phyloP scores from a whole-genome alignment of 2,113 vertebrate genomes.

The Eleginops maclovinus region DNA sequence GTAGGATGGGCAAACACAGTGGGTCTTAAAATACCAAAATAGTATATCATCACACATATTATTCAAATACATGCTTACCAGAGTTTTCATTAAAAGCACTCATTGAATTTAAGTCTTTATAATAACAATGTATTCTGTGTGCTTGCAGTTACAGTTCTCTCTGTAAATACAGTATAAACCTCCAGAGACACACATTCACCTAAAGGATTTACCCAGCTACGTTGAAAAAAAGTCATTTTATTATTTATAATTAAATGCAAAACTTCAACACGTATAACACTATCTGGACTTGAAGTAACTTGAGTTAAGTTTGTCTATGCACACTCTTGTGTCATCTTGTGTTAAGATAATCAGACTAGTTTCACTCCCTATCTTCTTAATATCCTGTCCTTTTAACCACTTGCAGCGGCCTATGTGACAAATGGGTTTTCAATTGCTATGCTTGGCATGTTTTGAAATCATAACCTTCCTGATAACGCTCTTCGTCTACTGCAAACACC shows the following conservation, averaged over 20 bases:
- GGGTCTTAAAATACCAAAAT: neutral
- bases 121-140: neutral
- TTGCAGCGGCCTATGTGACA: neutral
- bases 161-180: slow-evolving; percentile 13
- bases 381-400: neutral
- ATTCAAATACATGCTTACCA: neutral
- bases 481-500: neutral
- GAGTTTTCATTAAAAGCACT: neutral
- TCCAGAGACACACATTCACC: neutral
- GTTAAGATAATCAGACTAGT: neutral
- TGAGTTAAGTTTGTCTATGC: neutral
- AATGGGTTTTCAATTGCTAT: neutral
- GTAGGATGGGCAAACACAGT: too few species aligned
- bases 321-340: neutral
- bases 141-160: neutral
- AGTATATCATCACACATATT: neutral
- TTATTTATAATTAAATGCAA: slow-evolving; percentile 11
- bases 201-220: slow-evolving; percentile 25
- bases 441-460: slow-evolving; percentile 16
- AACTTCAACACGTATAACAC: too few species aligned
- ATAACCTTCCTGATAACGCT: neutral
- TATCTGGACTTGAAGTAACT: neutral
- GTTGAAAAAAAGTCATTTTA: neutral
- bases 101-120: neutral
- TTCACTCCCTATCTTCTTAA: neutral